phyloP scores from a whole-genome alignment of 2,113 vertebrate genomes.

The Jaculus jaculus region DNA sequence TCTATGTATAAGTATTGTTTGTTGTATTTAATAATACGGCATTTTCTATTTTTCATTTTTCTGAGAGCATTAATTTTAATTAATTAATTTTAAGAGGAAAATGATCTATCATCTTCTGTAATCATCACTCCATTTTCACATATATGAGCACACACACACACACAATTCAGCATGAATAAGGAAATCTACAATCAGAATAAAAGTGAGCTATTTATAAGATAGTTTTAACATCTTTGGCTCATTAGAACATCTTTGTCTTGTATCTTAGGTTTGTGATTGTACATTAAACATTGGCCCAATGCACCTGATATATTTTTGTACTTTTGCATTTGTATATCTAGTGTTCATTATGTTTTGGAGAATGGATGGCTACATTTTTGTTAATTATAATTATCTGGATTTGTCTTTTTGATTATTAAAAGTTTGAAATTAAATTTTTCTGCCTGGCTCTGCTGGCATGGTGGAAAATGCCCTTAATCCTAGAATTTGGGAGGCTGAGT shows the following conservation, averaged over 20 bases:
- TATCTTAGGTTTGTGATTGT: not conserved
- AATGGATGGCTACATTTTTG: not conserved
- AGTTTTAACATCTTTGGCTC: not conserved
- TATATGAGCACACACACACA: not conserved
- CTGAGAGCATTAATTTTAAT: not conserved
- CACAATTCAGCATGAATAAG: not conserved
- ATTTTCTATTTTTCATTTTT: not conserved
- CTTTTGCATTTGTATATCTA: not conserved
- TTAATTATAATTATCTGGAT: not conserved
- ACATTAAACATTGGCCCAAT: not conserved
- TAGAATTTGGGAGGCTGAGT: too few relatives aligned
- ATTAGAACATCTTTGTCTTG: not conserved
- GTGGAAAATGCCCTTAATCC: too few relatives aligned
- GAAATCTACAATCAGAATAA: not conserved
- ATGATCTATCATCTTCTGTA: not conserved
- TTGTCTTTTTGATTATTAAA: conserved; percentile 9
- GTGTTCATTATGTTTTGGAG: not conserved
- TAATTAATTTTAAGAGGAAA: not conserved
- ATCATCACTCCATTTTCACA: not conserved
- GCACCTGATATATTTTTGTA: not conserved
- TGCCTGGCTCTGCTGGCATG: too few relatives aligned
- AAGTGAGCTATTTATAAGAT: not conserved
- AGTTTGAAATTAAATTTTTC: not conserved
- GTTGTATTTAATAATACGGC: not conserved
- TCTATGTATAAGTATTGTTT: not conserved